Percentiles rank a stretch among this genome's conserved stretches.
Evolutionary conservation across 2,113 vertebrate species (phyloP).

Genomic region (Podarcis muralis): DNA sequence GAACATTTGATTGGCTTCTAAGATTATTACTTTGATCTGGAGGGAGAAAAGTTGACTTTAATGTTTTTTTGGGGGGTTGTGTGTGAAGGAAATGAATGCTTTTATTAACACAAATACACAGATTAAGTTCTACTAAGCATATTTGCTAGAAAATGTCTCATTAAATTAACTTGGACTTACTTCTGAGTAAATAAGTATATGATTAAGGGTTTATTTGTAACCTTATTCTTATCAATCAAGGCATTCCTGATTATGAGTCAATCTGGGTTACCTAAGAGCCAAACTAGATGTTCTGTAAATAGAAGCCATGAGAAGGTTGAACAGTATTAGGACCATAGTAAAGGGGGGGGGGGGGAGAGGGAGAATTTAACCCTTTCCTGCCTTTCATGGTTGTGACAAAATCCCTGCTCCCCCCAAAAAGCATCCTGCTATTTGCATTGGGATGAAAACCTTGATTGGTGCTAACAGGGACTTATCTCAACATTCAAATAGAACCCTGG

Average conservation of each 20-base stretch:
- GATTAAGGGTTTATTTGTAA: background rate
- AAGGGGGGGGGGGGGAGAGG: background rate
- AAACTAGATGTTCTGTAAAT: background rate
- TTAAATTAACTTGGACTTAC: background rate
- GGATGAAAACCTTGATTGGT: too few relatives aligned
- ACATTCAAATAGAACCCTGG: background rate
- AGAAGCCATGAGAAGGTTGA: too few relatives aligned
- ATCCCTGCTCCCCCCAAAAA: background rate
- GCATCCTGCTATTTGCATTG: background rate
- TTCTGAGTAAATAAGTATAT: background rate
- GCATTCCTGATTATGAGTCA: background rate
- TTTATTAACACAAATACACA: constrained; percentile 2
- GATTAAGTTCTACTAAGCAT: constrained; percentile 40
- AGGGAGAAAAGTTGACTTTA: constrained; percentile 60
- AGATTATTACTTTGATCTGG: constrained; percentile 51
- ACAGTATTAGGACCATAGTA: background rate
- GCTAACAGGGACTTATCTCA: background rate
- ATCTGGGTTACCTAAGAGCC: background rate
- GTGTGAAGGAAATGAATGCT: constrained; percentile 30
- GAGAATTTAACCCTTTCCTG: background rate
- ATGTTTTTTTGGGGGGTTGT: background rate
- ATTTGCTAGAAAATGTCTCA: constrained; percentile 18
- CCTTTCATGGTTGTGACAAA: background rate
- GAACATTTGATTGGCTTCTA: constrained; percentile 58
- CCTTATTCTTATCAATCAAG: background rate